Conservation (phyloP, 1,140 invertebrate species). For the Drosophila ercepeae region DNA sequence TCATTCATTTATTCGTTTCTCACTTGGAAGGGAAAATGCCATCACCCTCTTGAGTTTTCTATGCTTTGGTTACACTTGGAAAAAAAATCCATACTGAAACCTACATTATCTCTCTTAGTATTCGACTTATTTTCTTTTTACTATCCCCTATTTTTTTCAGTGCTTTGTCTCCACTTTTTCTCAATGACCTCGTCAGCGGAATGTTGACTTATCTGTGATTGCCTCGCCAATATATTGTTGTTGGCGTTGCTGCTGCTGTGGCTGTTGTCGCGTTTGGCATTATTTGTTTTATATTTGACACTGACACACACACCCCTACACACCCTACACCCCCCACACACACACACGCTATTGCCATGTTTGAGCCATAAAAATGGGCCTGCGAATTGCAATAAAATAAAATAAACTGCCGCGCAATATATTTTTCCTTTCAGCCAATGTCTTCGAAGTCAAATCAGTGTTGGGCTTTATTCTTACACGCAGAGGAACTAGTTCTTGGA, state of each 20-base stretch:
- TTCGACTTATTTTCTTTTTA: neutral
- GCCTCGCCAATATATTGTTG: conserved; percentile 39
- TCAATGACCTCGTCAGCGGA: conserved; percentile 56
- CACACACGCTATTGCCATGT: neutral
- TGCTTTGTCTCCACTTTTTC: neutral
- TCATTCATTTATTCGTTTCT: conserved; percentile 17
- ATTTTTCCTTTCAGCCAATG: conserved; percentile 11
- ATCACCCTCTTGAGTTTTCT: conserved; percentile 11
- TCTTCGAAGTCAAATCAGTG: conserved; percentile 12
- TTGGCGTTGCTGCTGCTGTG: conserved; percentile 29
- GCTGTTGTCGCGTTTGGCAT: conserved; percentile 51
- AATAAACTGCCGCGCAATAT: conserved; percentile 72
- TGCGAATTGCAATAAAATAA: conserved; percentile 76
- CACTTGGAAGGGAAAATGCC: neutral
- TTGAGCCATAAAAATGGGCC: conserved; percentile 62
- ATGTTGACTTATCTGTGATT: conserved; percentile 77
- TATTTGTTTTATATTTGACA: conserved; percentile 81
- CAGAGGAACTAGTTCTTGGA: conserved; percentile 9
- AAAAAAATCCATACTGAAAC: neutral
- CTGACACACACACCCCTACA: conserved; percentile 33
- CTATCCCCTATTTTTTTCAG: neutral
- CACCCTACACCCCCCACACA: conserved; percentile 7
- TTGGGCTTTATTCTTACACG: neutral
- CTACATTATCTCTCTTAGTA: too few relatives aligned
- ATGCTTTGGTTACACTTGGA: neutral